Conservation (phyloP, 2,888 invertebrate species). For the Pristionchus mayeri region DNA sequence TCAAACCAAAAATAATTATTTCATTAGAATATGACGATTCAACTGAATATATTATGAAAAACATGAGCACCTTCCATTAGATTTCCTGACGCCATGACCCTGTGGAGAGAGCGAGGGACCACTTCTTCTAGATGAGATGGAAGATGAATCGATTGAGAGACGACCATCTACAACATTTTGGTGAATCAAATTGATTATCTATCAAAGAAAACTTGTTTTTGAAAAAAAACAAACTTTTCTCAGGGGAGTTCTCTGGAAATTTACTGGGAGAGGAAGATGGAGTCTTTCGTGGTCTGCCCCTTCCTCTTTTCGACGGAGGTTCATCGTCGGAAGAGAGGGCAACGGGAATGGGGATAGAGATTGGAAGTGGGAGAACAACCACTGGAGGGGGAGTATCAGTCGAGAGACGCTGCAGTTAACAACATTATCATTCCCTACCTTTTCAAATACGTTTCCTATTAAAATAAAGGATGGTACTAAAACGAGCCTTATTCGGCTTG, state of each 20-base stretch:
- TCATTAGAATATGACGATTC: too few relatives aligned
- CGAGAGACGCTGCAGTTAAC: background rate
- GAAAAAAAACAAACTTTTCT: background rate
- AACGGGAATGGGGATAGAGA: background rate
- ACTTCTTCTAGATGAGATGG: background rate
- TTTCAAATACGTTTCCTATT: too few relatives aligned
- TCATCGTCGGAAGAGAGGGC: background rate
- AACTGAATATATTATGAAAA: too few relatives aligned
- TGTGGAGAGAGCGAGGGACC: conserved; percentile 18
- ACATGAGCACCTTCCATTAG: background rate
- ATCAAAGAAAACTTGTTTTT: background rate
- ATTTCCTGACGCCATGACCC: background rate
- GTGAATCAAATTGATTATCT: background rate
- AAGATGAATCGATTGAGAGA: background rate
- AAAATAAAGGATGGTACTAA: background rate
- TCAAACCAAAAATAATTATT: background rate
- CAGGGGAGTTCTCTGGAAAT: too few relatives aligned
- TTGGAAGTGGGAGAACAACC: background rate
- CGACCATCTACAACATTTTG: conserved; percentile 9
- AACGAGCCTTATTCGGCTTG: background rate
- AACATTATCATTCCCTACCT: background rate
- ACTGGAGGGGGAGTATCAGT: background rate
- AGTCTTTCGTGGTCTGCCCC: conserved; percentile 44
- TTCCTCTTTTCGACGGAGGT: conserved; percentile 29
- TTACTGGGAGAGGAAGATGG: background rate